Conservation (phyloP, 2,888 invertebrate species). For the Scelioninae gen. 2 region DNA sequence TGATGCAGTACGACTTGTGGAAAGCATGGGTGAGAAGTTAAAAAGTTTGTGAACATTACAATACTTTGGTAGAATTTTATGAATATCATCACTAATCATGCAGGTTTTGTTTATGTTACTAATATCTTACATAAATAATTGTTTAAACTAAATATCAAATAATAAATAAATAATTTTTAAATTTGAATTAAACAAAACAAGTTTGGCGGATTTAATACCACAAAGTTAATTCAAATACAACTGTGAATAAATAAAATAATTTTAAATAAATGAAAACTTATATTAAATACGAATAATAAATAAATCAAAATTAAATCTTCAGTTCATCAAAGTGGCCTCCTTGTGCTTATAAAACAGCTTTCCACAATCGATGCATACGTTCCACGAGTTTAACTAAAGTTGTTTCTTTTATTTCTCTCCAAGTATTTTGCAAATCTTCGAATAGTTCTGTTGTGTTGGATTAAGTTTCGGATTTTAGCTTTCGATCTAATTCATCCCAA, state of each 20-base stretch:
- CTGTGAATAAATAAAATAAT: too few relatives aligned
- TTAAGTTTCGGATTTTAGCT: not conserved
- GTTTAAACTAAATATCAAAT: not conserved
- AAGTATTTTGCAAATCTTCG: slow-evolving; percentile 7
- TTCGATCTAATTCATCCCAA: not conserved
- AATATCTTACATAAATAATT: not conserved
- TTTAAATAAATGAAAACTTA: not conserved
- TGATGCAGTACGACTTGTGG: too few relatives aligned
- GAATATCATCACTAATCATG: too few relatives aligned
- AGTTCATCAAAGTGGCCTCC: slow-evolving; percentile 24
- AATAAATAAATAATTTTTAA: not conserved
- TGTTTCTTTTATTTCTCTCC: slow-evolving; percentile 1
- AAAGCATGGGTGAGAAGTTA: too few relatives aligned
- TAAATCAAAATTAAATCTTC: slow-evolving; percentile 8
- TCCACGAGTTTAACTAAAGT: slow-evolving; percentile 10
- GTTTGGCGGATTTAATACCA: too few relatives aligned
- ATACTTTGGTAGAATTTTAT: too few relatives aligned
- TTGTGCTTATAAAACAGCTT: slow-evolving; percentile 18
- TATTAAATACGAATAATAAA: not conserved
- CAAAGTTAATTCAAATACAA: too few relatives aligned
- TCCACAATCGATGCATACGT: slow-evolving; percentile 28
- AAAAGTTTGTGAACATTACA: too few relatives aligned
- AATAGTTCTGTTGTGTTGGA: not conserved
- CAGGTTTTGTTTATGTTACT: too few relatives aligned
- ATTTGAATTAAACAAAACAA: too few relatives aligned